phyloP scores from a whole-genome alignment of 1,140 invertebrate genomes.

The Dolichoris vasculosae region DNA sequence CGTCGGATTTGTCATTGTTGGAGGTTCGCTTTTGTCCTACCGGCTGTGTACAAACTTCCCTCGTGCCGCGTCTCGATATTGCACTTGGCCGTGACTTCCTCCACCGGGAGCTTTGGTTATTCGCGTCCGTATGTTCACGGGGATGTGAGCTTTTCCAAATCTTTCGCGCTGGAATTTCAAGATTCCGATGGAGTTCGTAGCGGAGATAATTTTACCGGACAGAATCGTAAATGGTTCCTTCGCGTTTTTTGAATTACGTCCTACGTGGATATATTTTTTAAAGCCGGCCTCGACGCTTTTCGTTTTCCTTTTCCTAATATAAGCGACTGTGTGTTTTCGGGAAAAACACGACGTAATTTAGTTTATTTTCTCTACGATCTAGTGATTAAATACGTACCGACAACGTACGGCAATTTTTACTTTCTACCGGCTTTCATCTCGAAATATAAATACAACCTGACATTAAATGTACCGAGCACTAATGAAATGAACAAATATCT shows the following conservation, averaged over 20 bases:
- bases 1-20: slow-evolving; percentile 45
- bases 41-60: neutral
- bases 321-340: too few relatives aligned
- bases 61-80: neutral
- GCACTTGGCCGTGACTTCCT: neutral
- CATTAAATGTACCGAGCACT: neutral
- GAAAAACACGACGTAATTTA: too few relatives aligned
- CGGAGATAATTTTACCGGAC: neutral
- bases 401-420: too few relatives aligned
- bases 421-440: too few relatives aligned
- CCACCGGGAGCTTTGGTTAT: neutral
- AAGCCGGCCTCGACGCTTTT: too few relatives aligned
- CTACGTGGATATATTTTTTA: neutral
- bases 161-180: neutral
- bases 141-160: neutral
- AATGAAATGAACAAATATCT: neutral
- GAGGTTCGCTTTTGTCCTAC: neutral
- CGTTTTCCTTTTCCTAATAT: too few relatives aligned
- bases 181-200: too few relatives aligned
- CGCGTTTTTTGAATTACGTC: neutral
- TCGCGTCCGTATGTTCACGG: neutral
- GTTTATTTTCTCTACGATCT: too few relatives aligned
- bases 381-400: too few relatives aligned
- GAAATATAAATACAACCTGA: neutral
- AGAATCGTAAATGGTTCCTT: neutral